phyloP scores from a whole-genome alignment of 2,797 vertebrate genomes.

The Mormyrus proboscirostris region DNA sequence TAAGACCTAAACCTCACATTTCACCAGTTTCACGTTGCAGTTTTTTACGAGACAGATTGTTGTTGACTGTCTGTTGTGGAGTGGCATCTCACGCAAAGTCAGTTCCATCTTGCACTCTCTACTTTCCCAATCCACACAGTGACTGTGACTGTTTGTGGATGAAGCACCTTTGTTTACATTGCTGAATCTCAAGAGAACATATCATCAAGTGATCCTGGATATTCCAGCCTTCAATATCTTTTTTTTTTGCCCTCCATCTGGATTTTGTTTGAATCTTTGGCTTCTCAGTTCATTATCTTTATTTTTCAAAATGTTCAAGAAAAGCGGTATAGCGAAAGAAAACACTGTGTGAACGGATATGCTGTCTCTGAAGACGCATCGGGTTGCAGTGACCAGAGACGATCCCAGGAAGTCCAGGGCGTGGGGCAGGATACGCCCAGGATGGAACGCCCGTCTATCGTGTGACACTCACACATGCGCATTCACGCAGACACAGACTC shows the following conservation, averaged over 20 bases:
- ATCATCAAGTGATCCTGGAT: not conserved
- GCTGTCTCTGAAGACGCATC: not conserved
- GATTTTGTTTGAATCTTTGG: not conserved
- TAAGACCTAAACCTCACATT: not conserved
- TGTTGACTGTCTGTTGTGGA: not conserved
- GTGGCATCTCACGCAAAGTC: not conserved
- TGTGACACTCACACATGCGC: not conserved
- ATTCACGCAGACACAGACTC: not conserved
- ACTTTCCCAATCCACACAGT: not conserved
- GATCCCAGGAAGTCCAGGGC: not conserved
- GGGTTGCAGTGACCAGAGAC: not conserved
- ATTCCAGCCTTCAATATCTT: not conserved
- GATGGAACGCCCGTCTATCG: not conserved
- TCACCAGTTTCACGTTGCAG: not conserved
- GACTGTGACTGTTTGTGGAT: not conserved
- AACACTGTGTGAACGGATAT: not conserved
- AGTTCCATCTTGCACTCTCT: not conserved
- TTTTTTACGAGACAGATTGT: not conserved
- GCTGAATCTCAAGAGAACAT: not conserved
- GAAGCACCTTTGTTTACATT: not conserved
- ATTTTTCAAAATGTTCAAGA: not conserved
- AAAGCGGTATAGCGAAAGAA: not conserved
- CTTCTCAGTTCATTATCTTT: slow-evolving; percentile 7
- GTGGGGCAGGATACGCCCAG: not conserved
- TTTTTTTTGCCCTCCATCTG: not conserved